Base-by-base conservation (phyloP, 92 coral and sea anemone species). In the Isaurus tuberculatus region DNA sequence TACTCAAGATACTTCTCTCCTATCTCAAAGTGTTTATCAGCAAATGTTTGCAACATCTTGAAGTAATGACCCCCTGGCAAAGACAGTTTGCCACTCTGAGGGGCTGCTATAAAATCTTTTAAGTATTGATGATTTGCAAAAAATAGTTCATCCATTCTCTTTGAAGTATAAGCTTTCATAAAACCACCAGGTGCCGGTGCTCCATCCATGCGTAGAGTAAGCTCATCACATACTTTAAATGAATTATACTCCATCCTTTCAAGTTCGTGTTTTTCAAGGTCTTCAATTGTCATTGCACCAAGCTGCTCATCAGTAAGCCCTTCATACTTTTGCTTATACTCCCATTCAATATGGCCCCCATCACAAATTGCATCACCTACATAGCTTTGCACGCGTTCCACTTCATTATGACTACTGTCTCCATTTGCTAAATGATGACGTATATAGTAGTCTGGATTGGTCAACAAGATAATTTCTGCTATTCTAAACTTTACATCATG, bases 351-450 rank as follows among this genome's bases (percentile, higher is more conserved):
- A 28, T 68, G 72, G 30, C 87, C 81, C 58, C 87, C 87, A 36
- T 83, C 87, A 31, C 87, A 83, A 20, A 83, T 83, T 25, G 87
- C 81, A 71, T 83, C 87, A 10, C 87, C 87, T n/a, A 71, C 80
- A 71, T 83, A 83, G 67, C 80, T 70, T 51, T 71, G 81, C 19
- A 46, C 36, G 6, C 81, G 80, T 32, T 83, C 87, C 22, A 83
- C 87, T 49, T 83, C 70, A 64, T 64, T 64, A 25, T 64, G 33
- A 14, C 70, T 64, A 31, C 70, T 64, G 34, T 64, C 70, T 15
- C 34, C 40, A 65, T 65, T 26, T 65, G 70, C 60, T 51, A 51
- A 51, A 51, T 51, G 26, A 51, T 51, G 60, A 51, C 60, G 60
- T 51, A 51, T 51, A 51, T 51, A 51, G 60, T 51, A 65, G 70